Evolutionary conservation across 1,140 invertebrate genomes (phyloP).

Genomic region (Cephus cinctus): DNA sequence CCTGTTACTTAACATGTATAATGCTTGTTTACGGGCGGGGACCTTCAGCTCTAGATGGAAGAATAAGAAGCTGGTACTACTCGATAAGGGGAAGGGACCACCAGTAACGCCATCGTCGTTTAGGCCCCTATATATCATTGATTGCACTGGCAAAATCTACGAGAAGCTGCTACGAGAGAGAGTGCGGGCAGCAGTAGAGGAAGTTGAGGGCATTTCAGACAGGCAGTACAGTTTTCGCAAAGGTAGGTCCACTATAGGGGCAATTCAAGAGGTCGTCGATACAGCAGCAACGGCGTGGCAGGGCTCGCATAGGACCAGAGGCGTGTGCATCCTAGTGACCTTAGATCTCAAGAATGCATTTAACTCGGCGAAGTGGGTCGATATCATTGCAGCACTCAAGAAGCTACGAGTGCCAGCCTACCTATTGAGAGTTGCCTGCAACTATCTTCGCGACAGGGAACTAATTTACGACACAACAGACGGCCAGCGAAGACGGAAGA

Average conservation of each 20-base stretch:
- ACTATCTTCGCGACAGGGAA: constrained; percentile 13
- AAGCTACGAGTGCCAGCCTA: constrained; percentile 9
- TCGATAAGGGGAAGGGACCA: constrained; percentile 19
- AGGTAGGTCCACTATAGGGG: constrained; percentile 18
- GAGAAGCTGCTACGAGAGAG: constrained; percentile 16
- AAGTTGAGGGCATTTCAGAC: constrained; percentile 7
- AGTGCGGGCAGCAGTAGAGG: constrained; percentile 7
- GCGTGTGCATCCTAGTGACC: constrained; percentile 5
- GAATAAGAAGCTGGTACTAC: constrained; percentile 10
- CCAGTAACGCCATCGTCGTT: constrained; percentile 24
- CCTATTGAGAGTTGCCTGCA: constrained; percentile 3
- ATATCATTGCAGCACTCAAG: constrained; percentile 13
- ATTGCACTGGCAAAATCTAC: constrained; percentile 19
- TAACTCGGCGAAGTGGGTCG: constrained; percentile 17
- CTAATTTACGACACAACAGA: constrained; percentile 13
- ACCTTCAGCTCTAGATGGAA: constrained; percentile 16
- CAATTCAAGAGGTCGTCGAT: constrained; percentile 23
- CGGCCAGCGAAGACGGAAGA: neutral
- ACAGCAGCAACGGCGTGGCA: constrained; percentile 20
- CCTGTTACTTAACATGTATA: constrained; percentile 19
- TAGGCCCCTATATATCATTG: constrained; percentile 30
- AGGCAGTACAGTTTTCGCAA: constrained; percentile 24
- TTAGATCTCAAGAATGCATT: constrained; percentile 18
- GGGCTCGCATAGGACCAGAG: constrained; percentile 18
- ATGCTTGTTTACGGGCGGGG: constrained; percentile 12